Conservation (phyloP, 2,888 invertebrate species). For the Volucella inanis region DNA sequence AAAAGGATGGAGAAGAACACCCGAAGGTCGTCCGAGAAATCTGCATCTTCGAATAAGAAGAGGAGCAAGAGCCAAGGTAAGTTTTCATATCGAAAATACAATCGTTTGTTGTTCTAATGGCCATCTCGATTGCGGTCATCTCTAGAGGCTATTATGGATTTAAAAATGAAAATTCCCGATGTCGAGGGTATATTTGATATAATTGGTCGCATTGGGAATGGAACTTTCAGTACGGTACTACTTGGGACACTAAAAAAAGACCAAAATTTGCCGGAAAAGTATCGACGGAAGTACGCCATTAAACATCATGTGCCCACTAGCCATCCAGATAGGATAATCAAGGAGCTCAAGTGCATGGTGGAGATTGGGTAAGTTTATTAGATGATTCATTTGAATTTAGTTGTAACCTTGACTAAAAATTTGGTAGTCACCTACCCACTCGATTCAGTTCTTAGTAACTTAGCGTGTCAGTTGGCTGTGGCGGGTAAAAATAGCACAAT, state of each 20-base stretch:
- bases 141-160: slow-evolving; percentile 81
- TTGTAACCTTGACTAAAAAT: slow-evolving; percentile 36
- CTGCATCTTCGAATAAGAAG: not conserved
- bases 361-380: slow-evolving; percentile 87
- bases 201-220: slow-evolving; percentile 90
- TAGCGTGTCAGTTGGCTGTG: not conserved
- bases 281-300: slow-evolving; percentile 89
- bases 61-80: slow-evolving; percentile 55
- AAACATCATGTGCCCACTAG: slow-evolving; percentile 95
- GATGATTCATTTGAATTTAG: slow-evolving; percentile 14
- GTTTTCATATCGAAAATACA: not conserved
- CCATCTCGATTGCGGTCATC: not conserved
- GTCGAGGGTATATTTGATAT: slow-evolving; percentile 87
- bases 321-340: slow-evolving; percentile 91
- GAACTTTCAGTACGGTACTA: slow-evolving; percentile 94
- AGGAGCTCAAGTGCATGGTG: slow-evolving; percentile 91
- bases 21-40: slow-evolving; percentile 43
- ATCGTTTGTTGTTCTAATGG: not conserved
- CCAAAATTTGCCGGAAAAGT: slow-evolving; percentile 81
- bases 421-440: not conserved
- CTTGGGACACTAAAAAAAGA: slow-evolving; percentile 86
- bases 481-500: slow-evolving; percentile 29
- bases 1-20: slow-evolving; percentile 42
- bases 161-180: slow-evolving; percentile 84
- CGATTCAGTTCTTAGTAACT: not conserved